Base-by-base conservation (phyloP, 2,113 vertebrate genomes). In the Chaenogobius annularis region DNA sequence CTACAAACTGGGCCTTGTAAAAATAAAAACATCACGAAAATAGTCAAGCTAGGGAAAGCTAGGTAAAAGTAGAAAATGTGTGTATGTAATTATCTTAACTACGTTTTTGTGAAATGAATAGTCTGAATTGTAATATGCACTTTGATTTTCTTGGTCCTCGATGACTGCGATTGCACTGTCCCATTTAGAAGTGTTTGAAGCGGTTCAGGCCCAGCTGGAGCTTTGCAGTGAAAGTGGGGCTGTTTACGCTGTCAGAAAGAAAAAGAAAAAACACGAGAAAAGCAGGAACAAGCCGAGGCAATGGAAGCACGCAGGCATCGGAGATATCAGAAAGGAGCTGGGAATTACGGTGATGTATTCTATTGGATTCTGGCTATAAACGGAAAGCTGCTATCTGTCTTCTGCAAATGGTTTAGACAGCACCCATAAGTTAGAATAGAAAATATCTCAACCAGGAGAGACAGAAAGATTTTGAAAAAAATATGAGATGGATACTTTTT, bases 201-300 rank as follows among this genome's bases (percentile, higher is more conserved):
- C 61, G 22, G 72, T 75, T 70, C 10, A 3, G 17, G 52, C n/a
- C 59, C 64, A 81, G 63, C 66, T 70, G 64, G 54, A 66, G 44
- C 14, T 22, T 13, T 46, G 65, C 43, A 31, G 68, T 31, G 35
- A 63, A 64, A 79, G 44, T 14, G 15, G n/a, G 54, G 20, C 66
- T 77, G 74, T 87, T 87, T 83, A 84, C 77, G 66, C 75, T 73
- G 81, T 75, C 69, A 80, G 79, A 83, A 78, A 70, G 83, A 84
- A 69, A 31, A 4, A 31, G 26, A 1, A 85, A 84, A 72, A 79
- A 72, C 72, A 70, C 71, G 23, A 81, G 71, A 52, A 69, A 83
- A 74, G 40, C 64, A 72, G 79, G 47, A 84, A 69, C 75, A 50
- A 66, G 66, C 83, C 5, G 6, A 77, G 82, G 80, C 63, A 64